Percentiles rank a stretch among this genome's conserved stretches.
These are phyloP conservation scores for Danio choprae DNA, from an alignment of 2,797 vertebrate genomes.

Conservation along the genomic window DNA sequence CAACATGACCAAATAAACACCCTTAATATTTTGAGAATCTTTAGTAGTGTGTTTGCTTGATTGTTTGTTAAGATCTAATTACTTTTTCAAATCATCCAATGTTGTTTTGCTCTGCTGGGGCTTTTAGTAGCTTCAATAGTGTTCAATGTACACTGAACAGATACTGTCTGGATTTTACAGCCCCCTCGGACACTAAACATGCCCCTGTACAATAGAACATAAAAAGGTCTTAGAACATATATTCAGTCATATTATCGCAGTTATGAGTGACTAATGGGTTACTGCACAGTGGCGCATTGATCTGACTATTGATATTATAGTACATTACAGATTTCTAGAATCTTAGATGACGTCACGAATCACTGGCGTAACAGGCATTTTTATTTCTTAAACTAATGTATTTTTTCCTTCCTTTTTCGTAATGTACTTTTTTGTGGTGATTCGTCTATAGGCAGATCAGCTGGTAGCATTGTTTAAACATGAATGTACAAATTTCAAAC, in stretches of 20 bases:
- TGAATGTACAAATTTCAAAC: not conserved
- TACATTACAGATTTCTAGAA: constrained; percentile 9
- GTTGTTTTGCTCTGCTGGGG: not conserved
- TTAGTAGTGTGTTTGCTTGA: not conserved
- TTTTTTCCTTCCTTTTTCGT: not conserved
- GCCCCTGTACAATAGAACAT: not conserved
- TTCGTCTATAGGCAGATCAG: not conserved
- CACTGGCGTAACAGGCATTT: not conserved
- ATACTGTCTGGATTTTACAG: not conserved
- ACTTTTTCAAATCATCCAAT: constrained; percentile 1
- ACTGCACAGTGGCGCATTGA: constrained; percentile 15
- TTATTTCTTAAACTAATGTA: not conserved
- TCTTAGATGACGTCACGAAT: not conserved
- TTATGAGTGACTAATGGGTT: constrained; percentile 13
- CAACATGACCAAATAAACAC: constrained; percentile 6
- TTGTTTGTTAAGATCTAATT: constrained; percentile 19
- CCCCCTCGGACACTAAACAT: not conserved
- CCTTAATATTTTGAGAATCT: not conserved
- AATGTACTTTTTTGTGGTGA: not conserved
- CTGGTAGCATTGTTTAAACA: not conserved
- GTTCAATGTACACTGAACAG: not conserved
- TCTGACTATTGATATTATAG: constrained; percentile 8
- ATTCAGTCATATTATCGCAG: not conserved
- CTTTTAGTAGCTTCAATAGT: not conserved
- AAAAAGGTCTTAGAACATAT: not conserved